Conservation (phyloP, 2,888 invertebrate species). For the Ornithoptera alexandrae region DNA sequence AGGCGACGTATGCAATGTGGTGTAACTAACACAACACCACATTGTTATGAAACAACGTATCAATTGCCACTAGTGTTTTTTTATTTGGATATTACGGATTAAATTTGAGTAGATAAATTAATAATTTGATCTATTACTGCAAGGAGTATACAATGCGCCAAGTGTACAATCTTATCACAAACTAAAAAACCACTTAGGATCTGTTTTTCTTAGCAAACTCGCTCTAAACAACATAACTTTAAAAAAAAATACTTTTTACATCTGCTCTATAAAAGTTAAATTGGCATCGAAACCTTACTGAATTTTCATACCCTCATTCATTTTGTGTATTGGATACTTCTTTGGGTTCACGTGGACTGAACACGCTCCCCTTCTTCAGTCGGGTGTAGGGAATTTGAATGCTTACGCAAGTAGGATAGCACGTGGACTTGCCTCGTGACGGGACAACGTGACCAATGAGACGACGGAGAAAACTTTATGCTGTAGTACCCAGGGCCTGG, state of each 20-base stretch:
- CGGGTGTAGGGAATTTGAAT: not conserved
- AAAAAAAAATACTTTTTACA: not conserved
- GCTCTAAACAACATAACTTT: not conserved
- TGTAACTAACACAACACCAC: too few species aligned
- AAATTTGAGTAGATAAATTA: too few species aligned
- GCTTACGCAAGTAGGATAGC: constrained; percentile 27
- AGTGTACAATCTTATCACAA: too few species aligned
- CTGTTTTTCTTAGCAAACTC: not conserved
- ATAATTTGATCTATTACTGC: too few species aligned
- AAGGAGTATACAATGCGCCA: too few species aligned
- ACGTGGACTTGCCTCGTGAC: constrained; percentile 49
- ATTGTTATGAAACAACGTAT: too few species aligned
- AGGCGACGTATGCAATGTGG: too few species aligned
- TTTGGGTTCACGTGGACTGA: constrained; percentile 44
- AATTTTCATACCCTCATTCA: constrained; percentile 10
- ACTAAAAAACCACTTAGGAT: not conserved
- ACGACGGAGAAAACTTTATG: not conserved
- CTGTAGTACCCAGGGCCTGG: not conserved
- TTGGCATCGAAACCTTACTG: not conserved
- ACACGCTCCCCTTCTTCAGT: constrained; percentile 24
- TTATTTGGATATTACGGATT: too few species aligned
- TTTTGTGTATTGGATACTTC: constrained; percentile 6
- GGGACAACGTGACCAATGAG: constrained; percentile 53
- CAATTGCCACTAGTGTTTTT: too few species aligned
- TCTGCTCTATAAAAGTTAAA: not conserved